Percentiles rank a stretch among this genome's conserved stretches.
Evolutionary conservation across 2,888 invertebrate genomes (phyloP).

Genomic region (Pegoplata infirma): DNA sequence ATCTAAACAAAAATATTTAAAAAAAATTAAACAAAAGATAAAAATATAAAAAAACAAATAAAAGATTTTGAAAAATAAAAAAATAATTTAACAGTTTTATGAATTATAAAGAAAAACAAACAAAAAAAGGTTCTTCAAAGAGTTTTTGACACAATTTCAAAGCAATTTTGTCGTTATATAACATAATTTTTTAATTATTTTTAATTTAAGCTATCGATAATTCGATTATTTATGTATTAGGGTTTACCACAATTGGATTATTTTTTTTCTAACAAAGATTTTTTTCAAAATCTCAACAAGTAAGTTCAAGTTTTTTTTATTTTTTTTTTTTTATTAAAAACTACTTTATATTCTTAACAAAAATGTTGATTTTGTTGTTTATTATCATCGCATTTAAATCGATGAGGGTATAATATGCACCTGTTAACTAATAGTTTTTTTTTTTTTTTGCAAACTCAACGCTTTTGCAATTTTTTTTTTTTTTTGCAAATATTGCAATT

Average conservation of each 20-base stretch:
- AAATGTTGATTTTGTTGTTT: not conserved
- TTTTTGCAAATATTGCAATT: too few species aligned
- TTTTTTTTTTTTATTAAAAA: too few species aligned
- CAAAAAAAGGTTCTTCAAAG: not conserved
- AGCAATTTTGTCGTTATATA: too few species aligned
- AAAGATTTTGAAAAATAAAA: not conserved
- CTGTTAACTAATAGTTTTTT: not conserved
- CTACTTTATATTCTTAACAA: not conserved
- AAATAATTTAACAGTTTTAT: too few species aligned
- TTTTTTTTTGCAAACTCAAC: too few species aligned
- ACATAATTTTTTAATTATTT: not conserved
- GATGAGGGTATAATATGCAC: not conserved
- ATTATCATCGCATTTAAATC: not conserved
- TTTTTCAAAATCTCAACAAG: conserved; percentile 26
- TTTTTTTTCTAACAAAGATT: not conserved
- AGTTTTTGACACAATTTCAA: too few species aligned
- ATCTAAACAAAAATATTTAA: not conserved
- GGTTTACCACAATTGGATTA: not conserved
- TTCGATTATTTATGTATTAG: not conserved
- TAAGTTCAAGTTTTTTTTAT: conserved; percentile 30
- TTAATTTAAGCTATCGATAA: not conserved
- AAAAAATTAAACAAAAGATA: not conserved
- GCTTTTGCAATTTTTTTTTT: too few species aligned
- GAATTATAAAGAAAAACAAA: too few species aligned
- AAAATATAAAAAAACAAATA: not conserved